phyloP scores from a whole-genome alignment of 2,113 vertebrate species.

The Plecotus auritus region DNA sequence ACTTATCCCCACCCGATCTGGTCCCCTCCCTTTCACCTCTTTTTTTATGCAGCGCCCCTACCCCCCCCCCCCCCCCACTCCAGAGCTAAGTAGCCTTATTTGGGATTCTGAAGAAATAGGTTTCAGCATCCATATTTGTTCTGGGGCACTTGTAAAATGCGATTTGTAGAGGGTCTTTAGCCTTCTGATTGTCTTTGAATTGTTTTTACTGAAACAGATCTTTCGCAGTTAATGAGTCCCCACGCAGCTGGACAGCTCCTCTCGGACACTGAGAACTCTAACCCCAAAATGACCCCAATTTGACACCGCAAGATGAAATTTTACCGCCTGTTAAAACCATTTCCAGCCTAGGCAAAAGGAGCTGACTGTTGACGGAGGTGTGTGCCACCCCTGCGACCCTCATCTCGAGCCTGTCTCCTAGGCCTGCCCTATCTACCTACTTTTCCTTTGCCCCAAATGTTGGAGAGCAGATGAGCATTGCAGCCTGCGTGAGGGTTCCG shows the following conservation, averaged over 20 bases:
- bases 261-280: constrained; percentile 97
- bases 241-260: constrained; percentile 98
- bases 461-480: neutral
- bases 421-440: constrained; percentile 67
- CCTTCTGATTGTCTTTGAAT: constrained; percentile 92
- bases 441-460: constrained; percentile 59
- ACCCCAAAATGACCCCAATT: constrained; percentile 99
- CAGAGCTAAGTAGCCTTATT: constrained; percentile 69
- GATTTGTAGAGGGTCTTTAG: constrained; percentile 91
- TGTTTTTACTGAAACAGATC: constrained; percentile 98
- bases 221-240: constrained; percentile 94
- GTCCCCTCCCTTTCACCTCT: constrained; percentile 42
- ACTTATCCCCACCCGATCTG: neutral
- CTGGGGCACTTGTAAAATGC: constrained; percentile 89
- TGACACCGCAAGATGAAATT: constrained; percentile 98
- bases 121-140: constrained; percentile 84
- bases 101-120: constrained; percentile 81
- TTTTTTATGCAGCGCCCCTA: constrained; percentile 40
- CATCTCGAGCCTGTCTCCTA: constrained; percentile 75
- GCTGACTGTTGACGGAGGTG: constrained; percentile 82
- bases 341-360: constrained; percentile 84
- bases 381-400: constrained; percentile 78
- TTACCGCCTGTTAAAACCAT: constrained; percentile 98
- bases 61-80: constrained; percentile 51
- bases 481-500: neutral